Percentiles rank a stretch among this genome's conserved stretches.
phyloP scores from a whole-genome alignment of 2,113 vertebrate genomes.

The Sebastes schlegelii region DNA sequence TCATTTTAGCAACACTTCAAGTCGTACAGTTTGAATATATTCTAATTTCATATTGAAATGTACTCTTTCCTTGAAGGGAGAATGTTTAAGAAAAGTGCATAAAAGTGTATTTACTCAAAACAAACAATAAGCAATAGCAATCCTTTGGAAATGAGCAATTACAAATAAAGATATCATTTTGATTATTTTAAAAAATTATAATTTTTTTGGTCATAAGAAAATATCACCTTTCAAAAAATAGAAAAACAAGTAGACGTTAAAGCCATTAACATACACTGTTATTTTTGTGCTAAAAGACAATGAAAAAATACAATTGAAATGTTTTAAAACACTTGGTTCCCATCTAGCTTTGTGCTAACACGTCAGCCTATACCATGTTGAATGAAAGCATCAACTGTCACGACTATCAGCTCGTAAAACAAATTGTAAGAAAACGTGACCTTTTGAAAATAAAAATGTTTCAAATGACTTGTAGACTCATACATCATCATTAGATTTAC shows the following conservation, averaged over 20 bases:
- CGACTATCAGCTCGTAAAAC: neutral
- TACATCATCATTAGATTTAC: neutral
- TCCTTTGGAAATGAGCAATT: constrained; percentile 1
- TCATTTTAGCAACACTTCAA: constrained; percentile 30
- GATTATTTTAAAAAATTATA: neutral
- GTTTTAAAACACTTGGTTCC: neutral
- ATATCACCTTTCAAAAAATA: neutral
- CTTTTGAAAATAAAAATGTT: neutral
- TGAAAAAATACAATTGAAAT: neutral
- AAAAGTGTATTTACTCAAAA: constrained; percentile 13
- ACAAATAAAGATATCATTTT: constrained; percentile 1
- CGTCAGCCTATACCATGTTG: neutral
- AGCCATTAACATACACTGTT: neutral
- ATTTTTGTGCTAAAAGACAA: neutral
- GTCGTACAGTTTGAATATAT: constrained; percentile 33
- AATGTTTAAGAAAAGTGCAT: constrained; percentile 55
- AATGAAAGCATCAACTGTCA: neutral
- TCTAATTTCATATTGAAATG: neutral
- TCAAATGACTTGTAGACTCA: neutral
- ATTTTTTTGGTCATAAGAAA: constrained; percentile 15
- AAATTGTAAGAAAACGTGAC: neutral
- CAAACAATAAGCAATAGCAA: constrained; percentile 14
- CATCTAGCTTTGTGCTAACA: neutral
- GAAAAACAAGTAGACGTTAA: neutral
- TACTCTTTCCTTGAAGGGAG: neutral